Conservation (phyloP, 53 echinoderm and acorn worm genomes). For the Luidia sarsii region DNA sequence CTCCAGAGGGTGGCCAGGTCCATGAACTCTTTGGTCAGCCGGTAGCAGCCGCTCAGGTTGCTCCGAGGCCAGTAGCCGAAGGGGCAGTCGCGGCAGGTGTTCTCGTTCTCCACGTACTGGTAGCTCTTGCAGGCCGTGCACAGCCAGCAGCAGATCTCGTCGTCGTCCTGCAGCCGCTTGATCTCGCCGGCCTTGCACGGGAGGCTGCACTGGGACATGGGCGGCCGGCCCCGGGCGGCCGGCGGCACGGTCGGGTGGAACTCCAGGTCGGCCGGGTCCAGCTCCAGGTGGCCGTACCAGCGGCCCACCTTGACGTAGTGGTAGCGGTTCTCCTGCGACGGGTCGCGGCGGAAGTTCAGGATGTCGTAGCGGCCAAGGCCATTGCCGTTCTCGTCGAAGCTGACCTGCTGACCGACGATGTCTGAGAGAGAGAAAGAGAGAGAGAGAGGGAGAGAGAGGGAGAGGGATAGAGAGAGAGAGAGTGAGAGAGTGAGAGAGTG, state of each 20-base stretch:
- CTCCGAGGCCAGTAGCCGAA: constrained; percentile 74
- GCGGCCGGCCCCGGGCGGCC: constrained; percentile 4
- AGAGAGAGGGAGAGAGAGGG: no score
- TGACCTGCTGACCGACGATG: constrained; percentile 71
- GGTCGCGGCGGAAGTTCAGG: constrained; percentile 79
- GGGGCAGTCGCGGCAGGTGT: constrained; percentile 74
- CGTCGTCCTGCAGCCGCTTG: constrained; percentile 83
- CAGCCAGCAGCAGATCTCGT: constrained; percentile 90
- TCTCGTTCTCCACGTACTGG: constrained; percentile 87
- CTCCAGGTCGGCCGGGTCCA: constrained; percentile 47
- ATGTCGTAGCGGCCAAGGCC: constrained; percentile 96
- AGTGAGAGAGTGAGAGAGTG: no score
- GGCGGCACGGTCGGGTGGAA: constrained; percentile 70
- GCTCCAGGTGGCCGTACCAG: constrained; percentile 66
- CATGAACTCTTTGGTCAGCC: constrained; percentile 77
- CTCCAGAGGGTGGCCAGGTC: constrained; percentile 66
- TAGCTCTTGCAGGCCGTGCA: constrained; percentile 75
- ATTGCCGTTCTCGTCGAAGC: constrained; percentile 88
- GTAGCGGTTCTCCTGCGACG: constrained; percentile 42
- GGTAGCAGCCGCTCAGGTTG: constrained; percentile 81
- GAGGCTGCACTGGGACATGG: constrained; percentile 88
- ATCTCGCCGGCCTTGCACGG: constrained; percentile 83
- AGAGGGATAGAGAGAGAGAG: no score
- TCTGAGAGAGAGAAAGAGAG: no score
- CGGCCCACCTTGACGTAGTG: constrained; percentile 78